Conservation (phyloP, 2,797 vertebrate species). For the Anguilla marmorata region DNA sequence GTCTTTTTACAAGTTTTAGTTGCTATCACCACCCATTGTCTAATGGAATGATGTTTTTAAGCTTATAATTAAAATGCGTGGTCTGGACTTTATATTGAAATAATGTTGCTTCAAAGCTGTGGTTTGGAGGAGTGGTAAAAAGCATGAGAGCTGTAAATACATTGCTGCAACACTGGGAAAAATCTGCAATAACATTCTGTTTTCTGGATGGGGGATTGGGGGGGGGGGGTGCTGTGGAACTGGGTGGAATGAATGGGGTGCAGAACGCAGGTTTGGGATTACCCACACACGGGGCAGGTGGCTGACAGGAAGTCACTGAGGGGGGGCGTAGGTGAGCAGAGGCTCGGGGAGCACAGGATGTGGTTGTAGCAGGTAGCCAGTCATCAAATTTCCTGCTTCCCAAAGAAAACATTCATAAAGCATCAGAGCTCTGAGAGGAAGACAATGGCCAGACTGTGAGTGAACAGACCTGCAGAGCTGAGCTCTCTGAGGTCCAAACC, state of each 20-base stretch:
- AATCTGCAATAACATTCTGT: no score
- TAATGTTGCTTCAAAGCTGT: no score
- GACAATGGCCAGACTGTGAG: constrained; percentile 77
- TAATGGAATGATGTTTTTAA: no score
- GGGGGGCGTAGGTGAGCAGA: no score
- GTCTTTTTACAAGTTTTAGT: no score
- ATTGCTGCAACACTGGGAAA: no score
- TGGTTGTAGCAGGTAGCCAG: constrained; percentile 86
- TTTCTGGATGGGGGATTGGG: constrained; percentile 43
- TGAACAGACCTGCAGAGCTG: constrained; percentile 69
- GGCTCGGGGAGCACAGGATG: constrained; percentile 78
- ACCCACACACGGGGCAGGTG: constrained; percentile 61
- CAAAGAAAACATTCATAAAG: constrained; percentile 79
- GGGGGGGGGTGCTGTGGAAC: constrained; percentile 73
- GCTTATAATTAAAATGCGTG: no score
- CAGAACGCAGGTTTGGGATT: constrained; percentile 69
- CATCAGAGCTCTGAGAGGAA: constrained; percentile 63
- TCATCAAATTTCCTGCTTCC: constrained; percentile 87
- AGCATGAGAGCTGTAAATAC: no score
- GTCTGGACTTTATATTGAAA: no score
- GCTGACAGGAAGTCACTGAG: constrained; percentile 53
- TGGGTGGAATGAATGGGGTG: constrained; percentile 73
- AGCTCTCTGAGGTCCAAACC: constrained; percentile 67
- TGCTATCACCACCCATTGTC: no score
- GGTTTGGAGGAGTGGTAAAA: no score